These are phyloP conservation scores for Ophiodon elongatus DNA, from an alignment of 2,113 vertebrate species.

Conservation along the genomic window DNA sequence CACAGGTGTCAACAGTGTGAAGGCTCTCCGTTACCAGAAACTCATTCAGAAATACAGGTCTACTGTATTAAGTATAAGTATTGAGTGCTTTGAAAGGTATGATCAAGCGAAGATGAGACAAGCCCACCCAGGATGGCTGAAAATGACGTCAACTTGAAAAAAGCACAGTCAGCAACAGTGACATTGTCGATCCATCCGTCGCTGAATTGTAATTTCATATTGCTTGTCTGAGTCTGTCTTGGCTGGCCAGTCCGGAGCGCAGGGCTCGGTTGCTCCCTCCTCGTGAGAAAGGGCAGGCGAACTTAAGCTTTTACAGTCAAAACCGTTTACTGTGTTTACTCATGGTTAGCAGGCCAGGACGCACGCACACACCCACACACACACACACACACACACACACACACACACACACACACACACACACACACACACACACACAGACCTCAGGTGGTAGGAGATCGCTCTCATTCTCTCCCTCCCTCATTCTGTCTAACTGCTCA, in stretches of 20 bases:
- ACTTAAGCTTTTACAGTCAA: slow-evolving; percentile 71
- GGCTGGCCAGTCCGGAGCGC: background rate
- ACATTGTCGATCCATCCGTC: slow-evolving; percentile 5
- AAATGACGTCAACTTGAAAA: background rate
- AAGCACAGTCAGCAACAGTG: background rate
- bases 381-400: slow-evolving; percentile 49
- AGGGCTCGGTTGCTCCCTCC: slow-evolving; percentile 52
- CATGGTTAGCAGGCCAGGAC: slow-evolving; percentile 67
- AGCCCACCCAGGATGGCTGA: slow-evolving; percentile 15
- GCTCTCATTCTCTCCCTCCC: slow-evolving; percentile 41
- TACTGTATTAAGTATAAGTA: slow-evolving; percentile 7
- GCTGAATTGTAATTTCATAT: slow-evolving; percentile 18
- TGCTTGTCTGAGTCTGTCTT: slow-evolving; percentile 11
- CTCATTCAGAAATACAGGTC: slow-evolving; percentile 24
- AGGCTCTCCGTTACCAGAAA: slow-evolving; percentile 20
- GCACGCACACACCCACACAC: slow-evolving; percentile 56
- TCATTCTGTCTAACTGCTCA: slow-evolving; percentile 57
- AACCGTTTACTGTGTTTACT: slow-evolving; percentile 79
- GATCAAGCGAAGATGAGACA: background rate
- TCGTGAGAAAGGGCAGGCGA: slow-evolving; percentile 72
- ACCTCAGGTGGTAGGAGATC: slow-evolving; percentile 62
- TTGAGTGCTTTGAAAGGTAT: background rate
- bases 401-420: slow-evolving; percentile 62
- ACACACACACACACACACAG: slow-evolving; percentile 59
- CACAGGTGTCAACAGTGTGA: slow-evolving; percentile 69